A percentile compares a stretch with the other conserved stretches of the same genome.
Evolutionary conservation across 2,888 invertebrate species (phyloP).

Genomic region (Nezara viridula): DNA sequence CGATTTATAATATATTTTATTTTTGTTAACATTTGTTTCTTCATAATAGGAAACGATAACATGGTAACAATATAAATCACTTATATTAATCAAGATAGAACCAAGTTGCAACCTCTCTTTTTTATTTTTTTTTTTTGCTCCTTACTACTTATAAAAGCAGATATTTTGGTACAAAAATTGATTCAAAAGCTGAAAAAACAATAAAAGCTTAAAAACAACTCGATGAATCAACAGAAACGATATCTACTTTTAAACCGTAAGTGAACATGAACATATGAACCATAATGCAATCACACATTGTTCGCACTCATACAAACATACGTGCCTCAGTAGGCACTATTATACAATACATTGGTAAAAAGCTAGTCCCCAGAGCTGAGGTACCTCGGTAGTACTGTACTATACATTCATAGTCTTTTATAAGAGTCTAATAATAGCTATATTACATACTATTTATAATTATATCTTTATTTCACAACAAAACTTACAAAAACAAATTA

Average conservation of each 20-base stretch:
- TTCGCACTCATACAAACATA: conserved; percentile 30
- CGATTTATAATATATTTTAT: not conserved
- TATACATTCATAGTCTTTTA: conserved; percentile 65
- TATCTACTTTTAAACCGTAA: not conserved
- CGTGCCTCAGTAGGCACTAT: conserved; percentile 15
- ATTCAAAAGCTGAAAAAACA: conserved; percentile 18
- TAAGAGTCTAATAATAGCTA: conserved; percentile 65
- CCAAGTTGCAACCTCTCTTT: conserved; percentile 39
- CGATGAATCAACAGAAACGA: not conserved
- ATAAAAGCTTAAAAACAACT: not conserved
- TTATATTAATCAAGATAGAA: not conserved
- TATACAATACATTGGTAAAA: conserved; percentile 62
- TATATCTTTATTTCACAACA: conserved; percentile 56
- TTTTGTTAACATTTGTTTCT: not conserved
- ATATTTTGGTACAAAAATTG: conserved; percentile 4
- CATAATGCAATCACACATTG: conserved; percentile 38
- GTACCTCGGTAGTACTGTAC: conserved; percentile 66
- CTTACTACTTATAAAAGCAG: not conserved
- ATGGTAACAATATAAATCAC: not conserved
- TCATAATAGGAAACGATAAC: not conserved
- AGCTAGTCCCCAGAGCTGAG: conserved; percentile 66
- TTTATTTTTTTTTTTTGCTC: not conserved
- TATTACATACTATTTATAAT: conserved; percentile 64
- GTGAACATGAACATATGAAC: conserved; percentile 23
- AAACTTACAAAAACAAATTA: conserved; percentile 18